These are phyloP conservation scores for Tautogolabrus adspersus DNA, from an alignment of 2,113 vertebrate species.

Conservation along the genomic window DNA sequence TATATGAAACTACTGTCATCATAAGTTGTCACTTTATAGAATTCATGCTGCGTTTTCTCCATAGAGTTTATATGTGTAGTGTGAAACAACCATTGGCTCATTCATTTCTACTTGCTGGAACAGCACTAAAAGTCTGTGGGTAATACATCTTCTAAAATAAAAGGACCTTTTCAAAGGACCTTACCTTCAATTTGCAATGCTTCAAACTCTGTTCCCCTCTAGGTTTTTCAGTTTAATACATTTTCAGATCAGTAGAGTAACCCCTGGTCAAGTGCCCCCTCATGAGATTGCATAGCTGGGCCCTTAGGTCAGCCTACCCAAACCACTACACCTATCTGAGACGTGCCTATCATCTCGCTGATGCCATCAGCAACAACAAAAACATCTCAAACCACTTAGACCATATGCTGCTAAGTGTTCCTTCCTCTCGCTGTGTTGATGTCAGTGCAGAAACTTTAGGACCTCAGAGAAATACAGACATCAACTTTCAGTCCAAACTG, in stretches of 20 bases:
- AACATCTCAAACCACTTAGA: neutral
- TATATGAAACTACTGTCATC: neutral
- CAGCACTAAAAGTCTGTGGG: neutral
- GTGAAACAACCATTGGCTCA: neutral
- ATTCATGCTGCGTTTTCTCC: neutral
- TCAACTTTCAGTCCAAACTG: neutral
- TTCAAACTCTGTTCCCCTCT: slow-evolving; percentile 18
- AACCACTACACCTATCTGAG: slow-evolving; percentile 10
- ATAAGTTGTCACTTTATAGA: neutral
- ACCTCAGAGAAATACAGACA: neutral
- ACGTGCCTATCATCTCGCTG: slow-evolving; percentile 10
- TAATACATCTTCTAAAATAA: slow-evolving; percentile 24
- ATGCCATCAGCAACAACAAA: slow-evolving; percentile 23
- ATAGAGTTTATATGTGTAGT: neutral
- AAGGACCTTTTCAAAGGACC: slow-evolving; percentile 35
- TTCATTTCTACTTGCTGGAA: slow-evolving; percentile 4
- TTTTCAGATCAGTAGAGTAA: slow-evolving; percentile 36
- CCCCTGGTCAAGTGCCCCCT: slow-evolving; percentile 27
- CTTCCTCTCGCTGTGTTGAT: neutral
- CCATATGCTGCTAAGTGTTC: neutral
- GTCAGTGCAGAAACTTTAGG: neutral
- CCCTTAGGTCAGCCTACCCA: slow-evolving; percentile 31
- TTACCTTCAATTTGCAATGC: slow-evolving; percentile 27
- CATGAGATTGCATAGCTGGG: slow-evolving; percentile 2
- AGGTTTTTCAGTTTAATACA: slow-evolving; percentile 42